Evolutionary conservation across 1,140 invertebrate species (phyloP).

Genomic region (Ceratina calcarata): DNA sequence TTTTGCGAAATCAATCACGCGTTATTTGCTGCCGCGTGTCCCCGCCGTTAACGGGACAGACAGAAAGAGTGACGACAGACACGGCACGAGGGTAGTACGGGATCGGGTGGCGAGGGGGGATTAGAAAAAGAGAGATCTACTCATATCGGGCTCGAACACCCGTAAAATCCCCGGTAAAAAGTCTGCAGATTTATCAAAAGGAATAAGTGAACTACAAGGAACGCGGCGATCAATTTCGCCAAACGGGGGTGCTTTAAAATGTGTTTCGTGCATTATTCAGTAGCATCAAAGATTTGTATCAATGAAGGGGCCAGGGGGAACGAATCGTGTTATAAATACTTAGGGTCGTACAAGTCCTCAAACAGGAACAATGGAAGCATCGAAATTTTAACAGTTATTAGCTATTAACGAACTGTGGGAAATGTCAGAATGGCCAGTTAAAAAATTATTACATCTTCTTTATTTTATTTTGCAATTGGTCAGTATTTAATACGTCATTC

Average conservation of each 20-base stretch:
- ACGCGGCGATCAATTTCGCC: not conserved
- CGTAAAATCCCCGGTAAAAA: slow-evolving; percentile 59
- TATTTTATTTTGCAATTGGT: too few relatives aligned
- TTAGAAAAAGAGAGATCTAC: slow-evolving; percentile 60
- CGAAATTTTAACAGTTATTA: too few relatives aligned
- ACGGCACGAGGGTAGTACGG: slow-evolving; percentile 17
- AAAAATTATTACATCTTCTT: too few relatives aligned
- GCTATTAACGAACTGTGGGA: too few relatives aligned
- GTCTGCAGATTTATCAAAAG: slow-evolving; percentile 66
- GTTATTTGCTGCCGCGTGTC: slow-evolving; percentile 72
- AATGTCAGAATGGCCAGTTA: too few relatives aligned
- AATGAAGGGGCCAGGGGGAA: too few relatives aligned
- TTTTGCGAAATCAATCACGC: slow-evolving; percentile 77
- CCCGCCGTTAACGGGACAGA: slow-evolving; percentile 53
- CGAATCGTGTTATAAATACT: not conserved
- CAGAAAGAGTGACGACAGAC: slow-evolving; percentile 59
- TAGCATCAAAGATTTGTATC: not conserved
- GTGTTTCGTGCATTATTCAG: not conserved
- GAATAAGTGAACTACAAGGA: slow-evolving; percentile 5
- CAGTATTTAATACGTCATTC: too few relatives aligned
- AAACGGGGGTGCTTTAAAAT: not conserved
- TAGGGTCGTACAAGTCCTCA: too few relatives aligned
- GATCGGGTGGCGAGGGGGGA: slow-evolving; percentile 24
- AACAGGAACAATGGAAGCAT: too few relatives aligned
- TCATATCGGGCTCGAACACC: slow-evolving; percentile 71